Percentiles rank a stretch among this genome's conserved stretches.
Evolutionary conservation across 2,888 invertebrate genomes (phyloP).

Genomic region (Crepidodera aurea): DNA sequence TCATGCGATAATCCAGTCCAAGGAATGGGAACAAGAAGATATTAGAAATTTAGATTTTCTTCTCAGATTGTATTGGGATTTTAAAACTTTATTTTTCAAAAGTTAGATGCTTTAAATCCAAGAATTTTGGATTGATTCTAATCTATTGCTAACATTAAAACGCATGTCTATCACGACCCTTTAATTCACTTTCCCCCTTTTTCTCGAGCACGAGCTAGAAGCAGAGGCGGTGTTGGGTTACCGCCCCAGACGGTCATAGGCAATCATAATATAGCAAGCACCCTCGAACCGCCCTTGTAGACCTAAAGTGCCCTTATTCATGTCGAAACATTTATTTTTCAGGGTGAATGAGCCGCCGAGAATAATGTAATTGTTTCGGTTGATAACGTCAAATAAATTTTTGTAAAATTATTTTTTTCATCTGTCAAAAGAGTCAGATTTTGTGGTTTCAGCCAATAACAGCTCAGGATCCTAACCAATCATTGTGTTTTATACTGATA

Average conservation of each 20-base stretch:
- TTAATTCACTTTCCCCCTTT: constrained; percentile 36
- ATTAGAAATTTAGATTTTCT: too few species aligned
- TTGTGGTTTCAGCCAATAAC: too few species aligned
- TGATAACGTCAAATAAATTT: too few species aligned
- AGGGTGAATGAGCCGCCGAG: background rate
- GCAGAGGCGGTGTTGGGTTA: constrained; percentile 52
- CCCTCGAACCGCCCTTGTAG: constrained; percentile 45
- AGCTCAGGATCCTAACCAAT: too few species aligned
- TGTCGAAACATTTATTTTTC: constrained; percentile 12
- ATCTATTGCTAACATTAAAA: constrained; percentile 12
- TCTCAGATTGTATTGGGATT: too few species aligned
- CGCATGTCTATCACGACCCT: constrained; percentile 24
- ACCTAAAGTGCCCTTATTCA: constrained; percentile 25
- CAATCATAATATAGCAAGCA: constrained; percentile 51
- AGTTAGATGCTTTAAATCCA: too few species aligned
- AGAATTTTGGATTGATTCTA: too few species aligned
- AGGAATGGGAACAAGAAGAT: too few species aligned
- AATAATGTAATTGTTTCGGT: background rate
- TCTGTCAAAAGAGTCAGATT: too few species aligned
- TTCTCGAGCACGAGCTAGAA: constrained; percentile 20
- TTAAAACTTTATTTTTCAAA: too few species aligned
- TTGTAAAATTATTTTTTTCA: too few species aligned
- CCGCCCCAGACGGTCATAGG: constrained; percentile 52
- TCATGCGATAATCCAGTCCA: background rate
- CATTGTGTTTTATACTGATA: too few species aligned